These are phyloP conservation scores for Sebastes glaucus DNA, from an alignment of 2,797 vertebrate genomes.

Conservation along the genomic window DNA sequence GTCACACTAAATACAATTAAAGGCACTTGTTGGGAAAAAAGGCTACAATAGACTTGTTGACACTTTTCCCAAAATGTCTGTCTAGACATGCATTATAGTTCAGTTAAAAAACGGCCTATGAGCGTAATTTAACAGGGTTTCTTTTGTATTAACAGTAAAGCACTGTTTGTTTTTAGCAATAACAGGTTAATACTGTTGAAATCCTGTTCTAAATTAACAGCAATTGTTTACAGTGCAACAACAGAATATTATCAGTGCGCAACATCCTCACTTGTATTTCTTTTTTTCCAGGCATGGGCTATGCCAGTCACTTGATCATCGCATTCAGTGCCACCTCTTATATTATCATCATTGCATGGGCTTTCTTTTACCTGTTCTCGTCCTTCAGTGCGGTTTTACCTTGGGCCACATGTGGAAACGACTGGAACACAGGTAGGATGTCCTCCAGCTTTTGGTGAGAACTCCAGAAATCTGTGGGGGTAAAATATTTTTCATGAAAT, in stretches of 20 bases:
- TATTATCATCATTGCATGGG: constrained; percentile 68
- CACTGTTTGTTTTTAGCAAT: too few species aligned
- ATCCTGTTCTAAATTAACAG: too few species aligned
- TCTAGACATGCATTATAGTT: too few species aligned
- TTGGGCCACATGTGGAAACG: constrained; percentile 68
- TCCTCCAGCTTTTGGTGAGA: neutral
- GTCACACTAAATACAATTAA: too few species aligned
- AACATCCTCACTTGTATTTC: neutral
- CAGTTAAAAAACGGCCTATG: too few species aligned
- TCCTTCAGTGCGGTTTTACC: constrained; percentile 68
- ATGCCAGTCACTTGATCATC: constrained; percentile 72
- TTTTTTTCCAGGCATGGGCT: constrained; percentile 60
- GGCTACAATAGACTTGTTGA: too few species aligned
- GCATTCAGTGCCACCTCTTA: constrained; percentile 67
- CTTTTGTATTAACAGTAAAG: too few species aligned
- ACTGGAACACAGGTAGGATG: constrained; percentile 73
- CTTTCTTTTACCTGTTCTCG: constrained; percentile 72
- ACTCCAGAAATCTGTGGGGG: neutral
- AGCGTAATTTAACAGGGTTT: too few species aligned
- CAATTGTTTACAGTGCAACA: neutral
- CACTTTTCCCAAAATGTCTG: too few species aligned
- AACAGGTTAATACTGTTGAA: too few species aligned
- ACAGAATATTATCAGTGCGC: neutral
- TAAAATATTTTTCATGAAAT: neutral
- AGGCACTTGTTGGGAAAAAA: too few species aligned